These are phyloP conservation scores for Crotalus helleri DNA, from an alignment of 2,113 vertebrate genomes.

Conservation along the genomic window DNA sequence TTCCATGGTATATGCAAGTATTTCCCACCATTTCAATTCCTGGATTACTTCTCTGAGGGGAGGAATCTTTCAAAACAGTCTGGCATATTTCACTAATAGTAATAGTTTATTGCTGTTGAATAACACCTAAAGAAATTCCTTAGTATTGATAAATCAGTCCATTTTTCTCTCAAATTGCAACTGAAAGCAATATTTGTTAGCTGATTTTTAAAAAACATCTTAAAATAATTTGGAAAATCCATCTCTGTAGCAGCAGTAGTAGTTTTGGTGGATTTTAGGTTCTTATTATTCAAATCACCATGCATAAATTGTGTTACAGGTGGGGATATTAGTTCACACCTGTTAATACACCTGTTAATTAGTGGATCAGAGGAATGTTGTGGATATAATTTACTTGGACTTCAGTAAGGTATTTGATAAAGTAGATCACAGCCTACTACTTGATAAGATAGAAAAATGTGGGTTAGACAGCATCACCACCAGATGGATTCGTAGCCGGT, in stretches of 20 bases:
- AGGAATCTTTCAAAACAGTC: too few relatives aligned
- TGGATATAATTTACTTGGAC: too few relatives aligned
- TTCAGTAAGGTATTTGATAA: too few relatives aligned
- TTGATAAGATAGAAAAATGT: too few relatives aligned
- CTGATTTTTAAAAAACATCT: neutral
- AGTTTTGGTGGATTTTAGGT: neutral
- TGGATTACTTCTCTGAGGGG: neutral
- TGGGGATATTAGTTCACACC: neutral
- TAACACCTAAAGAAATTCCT: neutral
- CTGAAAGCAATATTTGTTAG: neutral
- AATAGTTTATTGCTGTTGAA: neutral
- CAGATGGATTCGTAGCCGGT: too few relatives aligned
- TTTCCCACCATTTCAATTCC: neutral
- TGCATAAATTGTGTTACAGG: neutral
- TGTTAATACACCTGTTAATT: neutral
- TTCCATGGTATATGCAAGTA: neutral
- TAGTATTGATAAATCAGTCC: neutral
- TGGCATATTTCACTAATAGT: neutral
- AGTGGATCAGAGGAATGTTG: too few relatives aligned
- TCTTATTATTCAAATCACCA: neutral
- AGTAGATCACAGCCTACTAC: too few relatives aligned
- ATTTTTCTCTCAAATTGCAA: neutral
- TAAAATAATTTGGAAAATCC: neutral
- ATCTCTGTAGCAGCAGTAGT: too few relatives aligned
- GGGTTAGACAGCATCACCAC: too few relatives aligned